Evolutionary conservation across 2,888 invertebrate genomes (phyloP), one percentile per base, ranked within the genome.

Genomic region (Polyploca ridens): DNA sequence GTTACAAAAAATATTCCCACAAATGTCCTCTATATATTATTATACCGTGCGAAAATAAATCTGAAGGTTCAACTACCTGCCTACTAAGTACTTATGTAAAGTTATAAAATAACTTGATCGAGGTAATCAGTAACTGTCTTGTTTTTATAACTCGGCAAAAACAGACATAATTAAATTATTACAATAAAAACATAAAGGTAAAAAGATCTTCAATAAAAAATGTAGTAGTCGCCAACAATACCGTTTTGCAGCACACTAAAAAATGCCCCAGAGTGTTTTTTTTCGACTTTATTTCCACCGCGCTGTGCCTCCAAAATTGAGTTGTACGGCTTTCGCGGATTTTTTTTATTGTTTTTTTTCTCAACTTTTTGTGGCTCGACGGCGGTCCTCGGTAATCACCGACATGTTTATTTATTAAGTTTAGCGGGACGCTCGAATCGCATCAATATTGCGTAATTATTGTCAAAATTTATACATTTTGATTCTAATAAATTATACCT

Each of bases 241-340:
- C 71, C 73, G 72, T 71, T 79, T 70, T 46, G 3, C 35, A 16
- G 81, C 82, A 80, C 90, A 81, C 75, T 62, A 89, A 86, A 66
- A 90, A 90, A 91, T 75, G 63, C 82, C 82, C 85, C 10, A 71
- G 69, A 74, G 73, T 77, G 75, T 10, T 88, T 88, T 91, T 90
- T 89, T 87, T 87, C 78, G 77, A 78, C 76, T 85, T 91, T 91
- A 87, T 90, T 90, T 90, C 84, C 83, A 82, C 79, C 84, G 89
- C 84, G 85, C 72, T 89, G 90, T 83, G 90, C 89, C 90, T 90
- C 93, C 93, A 91, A 93, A 93, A 93, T 93, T 93, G 93, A 93
- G 93, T 92, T 93, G 93, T 93, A 89, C 89, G 85, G 85, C 83
- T 87, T 88, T 88, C 85, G 90, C 85, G 82, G 75, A 69, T 71